A percentile compares a stretch with the other conserved stretches of the same genome.
phyloP scores from a whole-genome alignment of 2,888 invertebrate species.

The Lathronympha strigana region DNA sequence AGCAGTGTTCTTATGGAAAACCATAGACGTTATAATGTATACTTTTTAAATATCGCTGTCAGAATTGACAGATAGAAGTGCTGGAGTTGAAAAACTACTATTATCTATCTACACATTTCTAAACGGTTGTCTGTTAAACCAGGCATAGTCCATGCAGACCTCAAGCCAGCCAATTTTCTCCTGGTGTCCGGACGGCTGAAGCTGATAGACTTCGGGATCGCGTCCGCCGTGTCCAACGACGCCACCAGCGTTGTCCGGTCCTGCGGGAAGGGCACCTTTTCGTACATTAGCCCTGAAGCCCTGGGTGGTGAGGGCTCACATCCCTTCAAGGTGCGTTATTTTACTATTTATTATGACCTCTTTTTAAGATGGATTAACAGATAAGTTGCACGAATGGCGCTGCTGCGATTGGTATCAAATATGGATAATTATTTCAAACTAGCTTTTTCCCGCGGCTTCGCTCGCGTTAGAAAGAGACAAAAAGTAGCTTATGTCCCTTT shows the following conservation, averaged over 20 bases:
- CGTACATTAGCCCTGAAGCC: slow-evolving; percentile 98
- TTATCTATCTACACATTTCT: background rate
- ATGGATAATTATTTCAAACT: no score
- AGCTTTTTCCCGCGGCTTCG: no score
- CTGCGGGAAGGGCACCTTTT: slow-evolving; percentile 93
- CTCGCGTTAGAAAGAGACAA: no score
- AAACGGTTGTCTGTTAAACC: slow-evolving; percentile 24
- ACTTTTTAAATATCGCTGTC: no score
- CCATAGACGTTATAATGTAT: no score
- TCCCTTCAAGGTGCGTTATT: slow-evolving; percentile 72
- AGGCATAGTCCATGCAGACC: slow-evolving; percentile 98
- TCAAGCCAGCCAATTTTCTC: slow-evolving; percentile 98
- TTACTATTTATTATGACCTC: no score
- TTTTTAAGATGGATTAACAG: no score
- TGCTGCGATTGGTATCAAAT: background rate
- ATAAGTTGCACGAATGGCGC: no score
- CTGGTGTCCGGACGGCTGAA: slow-evolving; percentile 93
- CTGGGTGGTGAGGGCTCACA: slow-evolving; percentile 76
- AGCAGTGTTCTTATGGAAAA: no score
- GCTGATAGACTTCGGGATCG: slow-evolving; percentile 98
- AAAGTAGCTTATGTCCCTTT: no score
- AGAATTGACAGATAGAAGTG: no score
- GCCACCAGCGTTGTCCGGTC: slow-evolving; percentile 95
- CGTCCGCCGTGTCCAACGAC: slow-evolving; percentile 93
- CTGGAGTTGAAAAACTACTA: no score